Base-by-base conservation (phyloP, 2,797 vertebrate genomes). In the Falco berigora region DNA sequence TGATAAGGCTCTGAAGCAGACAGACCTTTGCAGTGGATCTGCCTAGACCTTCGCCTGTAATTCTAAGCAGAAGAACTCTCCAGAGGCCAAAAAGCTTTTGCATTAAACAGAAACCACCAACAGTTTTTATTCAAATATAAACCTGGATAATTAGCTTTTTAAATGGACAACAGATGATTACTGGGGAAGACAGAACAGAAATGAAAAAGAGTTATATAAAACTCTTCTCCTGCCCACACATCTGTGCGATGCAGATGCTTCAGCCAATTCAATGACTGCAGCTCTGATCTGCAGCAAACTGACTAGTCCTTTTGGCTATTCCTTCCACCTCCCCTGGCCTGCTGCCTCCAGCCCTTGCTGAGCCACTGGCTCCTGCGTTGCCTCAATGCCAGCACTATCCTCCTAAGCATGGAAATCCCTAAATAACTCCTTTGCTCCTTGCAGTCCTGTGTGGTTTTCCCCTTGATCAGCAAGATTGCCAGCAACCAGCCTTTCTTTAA, bases 1-100 rank as follows among this genome's bases (percentile, higher is more conserved):
- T 95, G 67, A 71, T 76, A 67, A 89, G 36, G 78, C 85, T 92
- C 94, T 91, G 90, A 96, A 83, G 87, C 55, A 77, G 66, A 34
- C 74, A 91, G 34, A 92, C 42, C 66, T 84, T 81, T 93, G 79
- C 79, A 86, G 34, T 58, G 58, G 38, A 84, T 74, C 46, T 91
- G 69, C 46, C 50, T 72, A 88, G 64, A 64, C 53, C 62, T 69
- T 86, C 66, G 59, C 42, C 61, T 83, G 25, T 42, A 68, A 44
- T 25, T 40, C 49, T 38, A 55, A 50, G 67, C 47, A 84, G 47
- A 78, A 23, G 36, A 87, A 52, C 13, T 88, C 85, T 49, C n/a
- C 46, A 88, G 82, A 47, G 68, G 25, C 27, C 47, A 64, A 59
- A 55, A 46, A 10, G 11, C 5, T 87, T 88, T 58, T 72, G 25